Base-by-base conservation (phyloP, 2,888 invertebrate genomes). In the Agrochola litura region DNA sequence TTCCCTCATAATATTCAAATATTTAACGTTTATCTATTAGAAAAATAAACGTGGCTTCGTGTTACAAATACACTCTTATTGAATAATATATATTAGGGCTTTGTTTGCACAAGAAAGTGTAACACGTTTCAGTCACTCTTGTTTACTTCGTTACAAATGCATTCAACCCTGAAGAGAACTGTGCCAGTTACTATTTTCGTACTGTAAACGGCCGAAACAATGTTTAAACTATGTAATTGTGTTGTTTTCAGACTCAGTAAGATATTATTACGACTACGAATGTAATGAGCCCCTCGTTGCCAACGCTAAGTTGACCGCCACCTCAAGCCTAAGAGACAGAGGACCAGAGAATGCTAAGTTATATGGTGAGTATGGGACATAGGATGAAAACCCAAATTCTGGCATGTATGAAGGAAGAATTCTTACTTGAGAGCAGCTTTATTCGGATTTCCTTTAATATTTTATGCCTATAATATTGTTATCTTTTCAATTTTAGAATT, bases 281-380 rank as follows among this genome's bases (percentile, higher is more conserved):
- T 99, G 99, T 94, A 98, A 98, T 93, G 97, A 97, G 89, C 98
- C 99, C 16, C 96, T 99, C 78, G 96, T 99, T 92, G 97, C 98
- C 37, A 97, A 95, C 89, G 98, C 99, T 82, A 97, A 97, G 81
- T 94, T 99, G 85, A 97, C 97, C 82, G 99, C 99, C 49, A 99
- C 99, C 63, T 98, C 99, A 30, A 98, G 98, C 87, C 96, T 99
- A 79, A 97, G 97, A 70, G 98, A 98, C 89, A 97, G 99, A 92
- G 98, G 98, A 79, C 98, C 99, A n/a, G 97, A 98, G 82, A 98
- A 99, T 97, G 99, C 99, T 58, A 97, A 97, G 91, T 97, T 99
- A 89, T 97, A 98, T 97, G 98, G 99, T 99, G 97, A 98, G 97
- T 90, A 68, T 74, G 37, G 25, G 61, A 52, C 19, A 77, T 77